These are phyloP conservation scores for Abscondita cerata DNA, from an alignment of 2,888 invertebrate species.

Conservation along the genomic window DNA sequence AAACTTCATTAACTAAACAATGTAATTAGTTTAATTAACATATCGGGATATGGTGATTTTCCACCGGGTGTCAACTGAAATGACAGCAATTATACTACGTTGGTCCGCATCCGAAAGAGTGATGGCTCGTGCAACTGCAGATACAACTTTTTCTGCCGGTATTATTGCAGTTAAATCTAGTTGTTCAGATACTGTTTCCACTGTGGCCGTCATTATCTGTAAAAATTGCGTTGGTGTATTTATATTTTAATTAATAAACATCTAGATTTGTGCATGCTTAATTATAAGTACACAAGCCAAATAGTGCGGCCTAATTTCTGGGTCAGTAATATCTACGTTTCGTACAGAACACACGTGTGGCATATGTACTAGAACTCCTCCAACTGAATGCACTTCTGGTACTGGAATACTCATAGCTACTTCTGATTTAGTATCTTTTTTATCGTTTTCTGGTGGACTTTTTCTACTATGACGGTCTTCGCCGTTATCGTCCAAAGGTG, in stretches of 20 bases:
- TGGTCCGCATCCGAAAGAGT: constrained; percentile 90
- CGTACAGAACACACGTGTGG: constrained; percentile 82
- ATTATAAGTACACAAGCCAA: constrained; percentile 31
- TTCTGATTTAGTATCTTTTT: constrained; percentile 70
- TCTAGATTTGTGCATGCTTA: constrained; percentile 22
- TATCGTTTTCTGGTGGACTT: constrained; percentile 75
- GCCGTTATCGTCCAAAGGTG: constrained; percentile 72
- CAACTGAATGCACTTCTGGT: constrained; percentile 78
- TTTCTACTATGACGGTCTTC: constrained; percentile 71
- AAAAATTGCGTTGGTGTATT: constrained; percentile 39
- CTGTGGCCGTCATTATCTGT: constrained; percentile 95
- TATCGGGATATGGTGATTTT: too few species aligned
- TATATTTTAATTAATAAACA: constrained; percentile 15
- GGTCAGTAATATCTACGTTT: constrained; percentile 41
- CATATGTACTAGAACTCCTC: constrained; percentile 90
- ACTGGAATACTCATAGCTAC: constrained; percentile 68
- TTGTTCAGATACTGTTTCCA: constrained; percentile 91
- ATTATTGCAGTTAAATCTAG: constrained; percentile 87
- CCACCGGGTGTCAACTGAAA: neutral
- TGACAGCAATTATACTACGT: constrained; percentile 61
- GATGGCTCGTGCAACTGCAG: constrained; percentile 85
- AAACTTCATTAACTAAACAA: too few species aligned
- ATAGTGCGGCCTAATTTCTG: constrained; percentile 25
- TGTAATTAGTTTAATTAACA: too few species aligned
- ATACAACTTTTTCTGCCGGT: constrained; percentile 76